A percentile compares a stretch with the other conserved stretches of the same genome.
Evolutionary conservation across 2,888 invertebrate genomes (phyloP).

Genomic region (Atherix ibis): DNA sequence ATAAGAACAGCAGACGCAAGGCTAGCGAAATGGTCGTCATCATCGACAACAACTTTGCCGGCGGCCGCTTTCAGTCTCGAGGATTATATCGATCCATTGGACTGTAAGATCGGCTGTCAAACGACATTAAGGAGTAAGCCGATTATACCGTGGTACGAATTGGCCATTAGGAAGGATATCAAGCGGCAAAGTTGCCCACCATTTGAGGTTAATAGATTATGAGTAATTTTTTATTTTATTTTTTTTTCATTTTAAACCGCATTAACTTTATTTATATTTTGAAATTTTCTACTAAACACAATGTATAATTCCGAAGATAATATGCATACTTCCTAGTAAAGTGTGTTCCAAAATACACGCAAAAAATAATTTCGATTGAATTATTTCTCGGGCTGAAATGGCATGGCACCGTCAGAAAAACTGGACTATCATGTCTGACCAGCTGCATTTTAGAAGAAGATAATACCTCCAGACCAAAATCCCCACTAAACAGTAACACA

Average conservation of each 20-base stretch:
- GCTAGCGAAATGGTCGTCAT: neutral
- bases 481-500: too few relatives aligned
- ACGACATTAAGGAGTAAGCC: conserved; percentile 50
- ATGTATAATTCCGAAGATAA: too few relatives aligned
- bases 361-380: too few relatives aligned
- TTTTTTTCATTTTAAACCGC: neutral
- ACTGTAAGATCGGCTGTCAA: conserved; percentile 52
- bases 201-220: conserved; percentile 39
- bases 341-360: too few relatives aligned
- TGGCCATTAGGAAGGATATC: conserved; percentile 55
- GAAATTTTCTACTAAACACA: too few relatives aligned
- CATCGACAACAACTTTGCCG: neutral
- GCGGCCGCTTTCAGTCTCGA: conserved; percentile 12
- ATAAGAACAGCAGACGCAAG: conserved; percentile 1
- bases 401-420: too few relatives aligned
- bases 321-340: too few relatives aligned
- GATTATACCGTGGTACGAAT: conserved; percentile 75
- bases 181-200: conserved; percentile 72
- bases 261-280: too few relatives aligned
- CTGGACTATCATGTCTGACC: too few relatives aligned
- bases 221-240: conserved; percentile 3
- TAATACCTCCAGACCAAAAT: too few relatives aligned
- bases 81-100: conserved; percentile 35
- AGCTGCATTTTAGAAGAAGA: too few relatives aligned
- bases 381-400: too few relatives aligned